A percentile compares a stretch with the other conserved stretches of the same genome.
These are phyloP conservation scores for Trachelus iudaicus DNA, from an alignment of 2,888 invertebrate genomes.

Conservation along the genomic window DNA sequence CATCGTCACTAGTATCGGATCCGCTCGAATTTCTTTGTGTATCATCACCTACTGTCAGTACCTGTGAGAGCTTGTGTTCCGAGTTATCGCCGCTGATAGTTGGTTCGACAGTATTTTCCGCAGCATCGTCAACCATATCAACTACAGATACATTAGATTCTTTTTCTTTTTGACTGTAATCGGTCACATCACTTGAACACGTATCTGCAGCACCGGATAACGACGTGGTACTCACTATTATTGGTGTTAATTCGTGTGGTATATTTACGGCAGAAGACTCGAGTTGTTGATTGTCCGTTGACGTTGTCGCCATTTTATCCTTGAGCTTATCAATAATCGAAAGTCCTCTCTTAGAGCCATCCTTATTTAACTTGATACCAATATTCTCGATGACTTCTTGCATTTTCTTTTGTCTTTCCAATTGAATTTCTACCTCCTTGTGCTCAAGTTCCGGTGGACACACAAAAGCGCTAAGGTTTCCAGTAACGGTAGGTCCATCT, in stretches of 20 bases:
- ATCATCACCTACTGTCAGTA: slow-evolving; percentile 34
- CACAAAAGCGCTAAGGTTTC: slow-evolving; percentile 59
- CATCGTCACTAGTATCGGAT: slow-evolving; percentile 42
- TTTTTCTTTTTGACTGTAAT: background rate
- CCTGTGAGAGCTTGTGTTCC: slow-evolving; percentile 44
- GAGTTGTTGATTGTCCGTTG: background rate
- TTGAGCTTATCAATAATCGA: slow-evolving; percentile 59
- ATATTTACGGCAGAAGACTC: background rate
- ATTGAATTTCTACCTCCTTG: slow-evolving; percentile 66
- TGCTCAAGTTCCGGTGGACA: slow-evolving; percentile 63
- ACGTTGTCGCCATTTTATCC: slow-evolving; percentile 54
- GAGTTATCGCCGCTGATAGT: slow-evolving; percentile 19
- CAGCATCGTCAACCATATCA: background rate
- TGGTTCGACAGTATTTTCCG: background rate
- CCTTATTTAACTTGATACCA: slow-evolving; percentile 48
- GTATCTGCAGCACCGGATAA: background rate
- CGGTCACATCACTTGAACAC: background rate
- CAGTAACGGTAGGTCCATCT: slow-evolving; percentile 12
- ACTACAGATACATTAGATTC: background rate
- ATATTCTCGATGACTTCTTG: slow-evolving; percentile 64
- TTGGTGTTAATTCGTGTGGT: background rate
- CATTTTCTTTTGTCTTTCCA: slow-evolving; percentile 68
- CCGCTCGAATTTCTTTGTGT: slow-evolving; percentile 39
- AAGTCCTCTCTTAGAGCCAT: slow-evolving; percentile 47
- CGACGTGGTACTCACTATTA: background rate